Base-by-base conservation (phyloP, 2,888 invertebrate species). In the Nebria brevicollis region DNA sequence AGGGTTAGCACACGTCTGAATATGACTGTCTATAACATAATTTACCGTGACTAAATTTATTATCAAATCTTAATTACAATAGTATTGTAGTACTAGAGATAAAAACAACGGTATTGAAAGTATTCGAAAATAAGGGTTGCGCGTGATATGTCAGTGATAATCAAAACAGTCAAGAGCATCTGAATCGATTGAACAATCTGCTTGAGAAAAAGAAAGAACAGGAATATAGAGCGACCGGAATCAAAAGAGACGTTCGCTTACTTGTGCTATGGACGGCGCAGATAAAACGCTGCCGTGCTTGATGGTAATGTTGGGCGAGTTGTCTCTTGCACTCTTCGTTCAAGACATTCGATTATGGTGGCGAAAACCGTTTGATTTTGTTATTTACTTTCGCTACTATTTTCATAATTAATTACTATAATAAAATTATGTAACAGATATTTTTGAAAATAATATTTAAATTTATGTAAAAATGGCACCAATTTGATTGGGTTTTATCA, bases 161-260 rank as follows among this genome's bases (percentile, higher is more conserved):
- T 54, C 8, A 54, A 54, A 54, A 54, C 54, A 54, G 54, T 54
- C 11, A 13, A 54, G 54, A 8, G 54, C 54, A 54, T 70, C 73
- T 42, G 77, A 77, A 77, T 77, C 77, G 77, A 77, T 77, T 68
- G 54, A 77, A 54, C 77, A 77, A 77, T 77, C 77, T 77, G 70
- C 77, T 77, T 70, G 20, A 42, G n/a, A 15, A 77, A 70, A 41
- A 77, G 66, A 77, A 77, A 64, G 68, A 77, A 77, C 66, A 68
- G 25, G 72, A 73, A 73, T 73, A 73, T 68, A 72, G 70, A 54
- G 43, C 43, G 43, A 70, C 41, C 77, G 77, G 70, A 77, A 77
- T 77, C 77, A 77, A 77, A 77, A 70, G 77, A 77, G 77, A 77
- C 77, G 70, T 77, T 77, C 77, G 68, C 34, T 70, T 70, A 70